Base-by-base conservation (phyloP, 2,888 invertebrate species). In the Plebejus melissa region DNA sequence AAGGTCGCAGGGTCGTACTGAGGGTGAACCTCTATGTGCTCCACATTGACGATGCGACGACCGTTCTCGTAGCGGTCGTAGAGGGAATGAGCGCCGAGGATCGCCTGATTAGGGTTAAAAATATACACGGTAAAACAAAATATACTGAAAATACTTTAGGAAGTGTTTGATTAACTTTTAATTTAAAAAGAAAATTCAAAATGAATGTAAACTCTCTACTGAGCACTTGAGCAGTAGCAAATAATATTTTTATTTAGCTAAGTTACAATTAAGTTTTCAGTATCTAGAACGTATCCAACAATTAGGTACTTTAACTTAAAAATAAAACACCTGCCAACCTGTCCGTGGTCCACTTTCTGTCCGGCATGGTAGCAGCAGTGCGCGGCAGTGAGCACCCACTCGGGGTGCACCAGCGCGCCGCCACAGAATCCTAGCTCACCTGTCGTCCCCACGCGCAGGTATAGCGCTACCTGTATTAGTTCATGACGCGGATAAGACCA, bases 311-410 rank as follows among this genome's bases (percentile, higher is more conserved):
- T 22, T 22, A 22, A 22, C 22, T 22, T 22, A 22, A 22, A 22
- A 22, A 22, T 22, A 22, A 22, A 22, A 22, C 22, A 22, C 0
- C 46, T 46, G 0, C 46, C 9, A 70, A 92, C 93, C 88, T 93
- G 93, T 1, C 90, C 87, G 77, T 90, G 83, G 71, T 91, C 88
- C 1, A 93, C 91, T 57, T 84, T 82, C 41, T 82, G 79, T 0
- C 80, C 87, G 1, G 82, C 82, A 71, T 92, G 92, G 80, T 87
- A 93, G 83, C 90, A 91, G 83, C 94, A 94, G 81, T 94, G 94
- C 1, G 94, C 94, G 0, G 94, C 94, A 0, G 94, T 94, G 69
- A 94, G 80, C 74, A 94, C 88, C 90, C 91, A 94, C 78, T 90
- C 86, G 6, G 80, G 84, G 76, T 88, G 86, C 9, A 94, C 81